Evolutionary conservation across 1,140 invertebrate species (phyloP).

Genomic region (Neomicropteryx cornuta): DNA sequence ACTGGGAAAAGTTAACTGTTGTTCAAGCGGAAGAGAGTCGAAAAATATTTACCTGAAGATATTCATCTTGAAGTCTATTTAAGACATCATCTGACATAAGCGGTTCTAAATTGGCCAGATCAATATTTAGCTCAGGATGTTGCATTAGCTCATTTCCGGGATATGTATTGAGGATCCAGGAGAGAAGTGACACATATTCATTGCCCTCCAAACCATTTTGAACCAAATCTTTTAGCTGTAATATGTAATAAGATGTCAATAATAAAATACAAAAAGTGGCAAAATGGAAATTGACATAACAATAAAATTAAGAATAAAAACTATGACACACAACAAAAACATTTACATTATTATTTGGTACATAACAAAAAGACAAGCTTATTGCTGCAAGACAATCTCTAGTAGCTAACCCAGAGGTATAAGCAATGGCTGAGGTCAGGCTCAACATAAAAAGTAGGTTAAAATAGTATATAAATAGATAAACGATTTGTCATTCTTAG

Average conservation of each 20-base stretch:
- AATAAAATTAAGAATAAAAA: no score
- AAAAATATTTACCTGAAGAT: slow-evolving; percentile 56
- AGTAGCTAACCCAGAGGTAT: no score
- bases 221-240: slow-evolving; percentile 78
- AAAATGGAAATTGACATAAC: slow-evolving; percentile 7
- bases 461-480: no score
- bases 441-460: no score
- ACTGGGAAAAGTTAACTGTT: no score
- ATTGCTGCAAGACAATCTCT: no score
- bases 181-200: slow-evolving; percentile 89
- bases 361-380: no score
- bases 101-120: slow-evolving; percentile 55
- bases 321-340: no score
- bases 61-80: slow-evolving; percentile 72
- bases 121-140: slow-evolving; percentile 77
- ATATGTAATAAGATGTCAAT: slow-evolving; percentile 8
- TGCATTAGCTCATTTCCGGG: slow-evolving; percentile 74
- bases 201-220: slow-evolving; percentile 84
- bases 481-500: no score
- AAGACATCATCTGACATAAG: slow-evolving; percentile 66
- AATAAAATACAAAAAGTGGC: slow-evolving; percentile 6
- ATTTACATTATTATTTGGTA: no score
- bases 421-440: no score
- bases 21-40: no score
- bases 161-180: slow-evolving; percentile 87